Evolutionary conservation across 2,113 vertebrate species (phyloP), one percentile per base, ranked within the genome.

Genomic region (Mesocricetus auratus): DNA sequence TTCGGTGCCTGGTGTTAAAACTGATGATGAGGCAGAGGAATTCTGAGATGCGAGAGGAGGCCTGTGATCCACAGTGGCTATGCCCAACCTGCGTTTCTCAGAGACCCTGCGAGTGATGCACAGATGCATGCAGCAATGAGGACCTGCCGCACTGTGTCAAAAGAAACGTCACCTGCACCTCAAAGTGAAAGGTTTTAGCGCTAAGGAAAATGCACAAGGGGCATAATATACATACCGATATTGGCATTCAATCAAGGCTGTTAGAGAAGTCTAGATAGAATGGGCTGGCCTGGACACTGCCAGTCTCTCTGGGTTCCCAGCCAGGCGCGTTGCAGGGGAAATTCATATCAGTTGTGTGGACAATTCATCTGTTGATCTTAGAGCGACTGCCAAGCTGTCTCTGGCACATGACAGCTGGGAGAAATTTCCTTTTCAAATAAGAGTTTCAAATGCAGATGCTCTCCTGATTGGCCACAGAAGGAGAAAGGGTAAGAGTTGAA

Each of bases 381-480:
- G 95, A 96, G 56, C 71, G 94, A n/a, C 96, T 97, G 96, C 97
- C 91, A 96, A 93, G 58, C 56, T 97, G 94, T 95, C 95, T 96
- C 90, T 73, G 93, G 69, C 91, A 90, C 81, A 12, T 97, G 97
- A 94, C 94, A 96, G 91, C 82, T 96, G 66, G 77, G 74, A 90
- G 94, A 83, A 90, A 96, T 91, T 62, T 90, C 29, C 77, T 96
- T 96, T 96, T 95, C 64, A 95, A 94, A 91, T 94, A 60, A 47
- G 82, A 47, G 69, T 69, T 96, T 96, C 74, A 86, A 85, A 95
- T 58, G 79, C 92, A 96, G 92, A 53, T 69, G 36, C 10, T 71
- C 39, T 12, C 42, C 16, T 24, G 96, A 89, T 47, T 93, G 96
- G 91, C 88, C 96, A 17, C 77, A 93, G 19, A 89, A 45, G 64